phyloP scores from a whole-genome alignment of 2,888 invertebrate genomes.

The Aelia acuminata region DNA sequence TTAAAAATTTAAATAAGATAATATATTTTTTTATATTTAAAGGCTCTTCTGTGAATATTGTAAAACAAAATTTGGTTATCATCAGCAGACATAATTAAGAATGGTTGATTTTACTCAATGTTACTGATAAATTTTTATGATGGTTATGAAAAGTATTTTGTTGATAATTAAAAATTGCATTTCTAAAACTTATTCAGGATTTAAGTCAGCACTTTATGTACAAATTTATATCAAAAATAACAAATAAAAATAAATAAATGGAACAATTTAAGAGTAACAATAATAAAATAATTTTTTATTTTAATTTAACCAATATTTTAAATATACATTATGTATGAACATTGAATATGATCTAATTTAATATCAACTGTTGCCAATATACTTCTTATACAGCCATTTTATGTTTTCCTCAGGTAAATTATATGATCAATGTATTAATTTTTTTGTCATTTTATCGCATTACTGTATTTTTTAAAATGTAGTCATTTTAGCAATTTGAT shows the following conservation, averaged over 20 bases:
- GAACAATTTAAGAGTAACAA: neutral
- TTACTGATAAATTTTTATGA: neutral
- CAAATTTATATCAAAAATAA: neutral
- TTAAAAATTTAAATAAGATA: neutral
- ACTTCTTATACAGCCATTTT: neutral
- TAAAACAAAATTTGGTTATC: neutral
- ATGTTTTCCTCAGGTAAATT: neutral
- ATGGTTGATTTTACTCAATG: neutral
- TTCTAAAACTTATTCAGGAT: neutral
- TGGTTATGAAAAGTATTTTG: neutral
- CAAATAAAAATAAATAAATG: neutral
- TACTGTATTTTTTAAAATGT: neutral
- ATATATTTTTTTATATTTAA: neutral
- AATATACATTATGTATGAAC: neutral
- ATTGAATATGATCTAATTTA: neutral
- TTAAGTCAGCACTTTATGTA: neutral
- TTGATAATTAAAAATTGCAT: neutral
- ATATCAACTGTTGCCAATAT: neutral
- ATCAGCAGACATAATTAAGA: neutral
- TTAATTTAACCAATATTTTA: conserved; percentile 24
- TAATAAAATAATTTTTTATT: conserved; percentile 35
- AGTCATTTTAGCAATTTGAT: neutral
- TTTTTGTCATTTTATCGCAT: neutral
- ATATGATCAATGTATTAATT: neutral
- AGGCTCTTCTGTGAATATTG: neutral